Base-by-base conservation (phyloP, 2,113 vertebrate species). In the Otocyon megalotis region DNA sequence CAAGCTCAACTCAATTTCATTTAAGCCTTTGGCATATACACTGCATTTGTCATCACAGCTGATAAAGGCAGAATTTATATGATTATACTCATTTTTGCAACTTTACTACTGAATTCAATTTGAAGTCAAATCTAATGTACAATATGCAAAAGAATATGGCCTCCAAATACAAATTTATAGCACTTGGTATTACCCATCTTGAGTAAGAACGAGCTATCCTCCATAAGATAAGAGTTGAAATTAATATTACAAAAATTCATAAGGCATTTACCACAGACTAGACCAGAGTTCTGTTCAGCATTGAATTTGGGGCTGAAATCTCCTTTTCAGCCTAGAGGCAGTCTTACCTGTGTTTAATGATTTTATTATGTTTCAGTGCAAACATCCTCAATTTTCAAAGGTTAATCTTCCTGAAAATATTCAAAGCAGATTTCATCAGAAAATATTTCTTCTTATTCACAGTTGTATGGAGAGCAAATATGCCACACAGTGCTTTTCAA, bases 1-100 rank as follows among this genome's bases (percentile, higher is more conserved):
- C 50, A 92, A 76, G 28, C 14, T 80, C 53, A 48, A 37, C 58
- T 97, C 48, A 60, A 53, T 93, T 95, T 83, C 20, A 86, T 83
- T 96, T 89, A 92, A 80, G 24, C 6, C 14, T 60, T 88, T 93
- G 32, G 11, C 14, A 60, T 69, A 71, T 17, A 80, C 13, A 69
- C 56, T 54, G 4, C 8, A 48, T 93, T 94, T 97, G 30, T 86
- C 54, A 90, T 82, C 65, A 74, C 12, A 91, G 43, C 30, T 92
- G 65, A 93, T 90, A 67, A 96, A 93, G 53, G 63, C 22, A 93
- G 8, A 79, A 95, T 69, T 94, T 97, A 77, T 69, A 56, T 85
- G 54, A 81, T 92, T 62, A 69, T 86, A 81, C n/a, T 79, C 8
- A 71, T 48, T 69, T 94, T 97, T 95, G 19, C 3, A 82, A 15